Percentiles rank a stretch among this genome's conserved stretches.
Evolutionary conservation across 2,888 invertebrate species (phyloP).

Genomic region (Ceramica pisi): DNA sequence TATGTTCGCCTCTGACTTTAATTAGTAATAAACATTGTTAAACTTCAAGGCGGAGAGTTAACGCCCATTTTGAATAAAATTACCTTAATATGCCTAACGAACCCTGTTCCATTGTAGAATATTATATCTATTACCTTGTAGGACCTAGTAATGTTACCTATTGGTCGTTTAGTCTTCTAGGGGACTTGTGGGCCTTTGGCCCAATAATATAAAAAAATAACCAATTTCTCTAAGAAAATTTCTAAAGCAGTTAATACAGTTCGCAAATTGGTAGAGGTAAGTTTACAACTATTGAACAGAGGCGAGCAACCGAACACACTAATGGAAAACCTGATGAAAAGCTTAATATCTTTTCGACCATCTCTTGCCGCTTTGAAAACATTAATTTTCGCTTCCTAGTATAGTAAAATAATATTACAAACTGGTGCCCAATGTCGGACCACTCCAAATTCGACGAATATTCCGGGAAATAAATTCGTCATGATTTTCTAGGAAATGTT

Average conservation of each 20-base stretch:
- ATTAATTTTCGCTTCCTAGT: slow-evolving; percentile 82
- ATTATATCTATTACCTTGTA: slow-evolving; percentile 40
- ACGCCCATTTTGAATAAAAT: slow-evolving; percentile 65
- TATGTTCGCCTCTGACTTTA: slow-evolving; percentile 53
- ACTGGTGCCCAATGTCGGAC: slow-evolving; percentile 62
- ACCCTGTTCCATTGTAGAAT: slow-evolving; percentile 46
- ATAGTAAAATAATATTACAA: slow-evolving; percentile 59
- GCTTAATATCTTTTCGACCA: slow-evolving; percentile 81
- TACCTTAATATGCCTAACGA: slow-evolving; percentile 56
- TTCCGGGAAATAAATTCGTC: slow-evolving; percentile 22
- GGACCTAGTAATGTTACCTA: slow-evolving; percentile 16
- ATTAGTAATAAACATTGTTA: slow-evolving; percentile 62
- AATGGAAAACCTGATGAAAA: slow-evolving; percentile 81
- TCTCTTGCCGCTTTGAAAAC: slow-evolving; percentile 78
- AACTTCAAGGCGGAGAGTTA: slow-evolving; percentile 51
- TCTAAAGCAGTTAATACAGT: slow-evolving; percentile 37
- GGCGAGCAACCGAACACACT: slow-evolving; percentile 66
- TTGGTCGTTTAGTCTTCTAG: neutral
- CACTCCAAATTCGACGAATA: slow-evolving; percentile 39
- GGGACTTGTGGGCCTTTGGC: neutral
- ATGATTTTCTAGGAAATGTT: slow-evolving; percentile 22
- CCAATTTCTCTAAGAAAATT: too few relatives aligned
- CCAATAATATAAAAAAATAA: too few relatives aligned
- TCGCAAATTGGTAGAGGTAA: slow-evolving; percentile 67
- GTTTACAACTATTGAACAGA: slow-evolving; percentile 64